phyloP scores from a whole-genome alignment of 1,140 invertebrate genomes.

The Listronotus bonariensis region DNA sequence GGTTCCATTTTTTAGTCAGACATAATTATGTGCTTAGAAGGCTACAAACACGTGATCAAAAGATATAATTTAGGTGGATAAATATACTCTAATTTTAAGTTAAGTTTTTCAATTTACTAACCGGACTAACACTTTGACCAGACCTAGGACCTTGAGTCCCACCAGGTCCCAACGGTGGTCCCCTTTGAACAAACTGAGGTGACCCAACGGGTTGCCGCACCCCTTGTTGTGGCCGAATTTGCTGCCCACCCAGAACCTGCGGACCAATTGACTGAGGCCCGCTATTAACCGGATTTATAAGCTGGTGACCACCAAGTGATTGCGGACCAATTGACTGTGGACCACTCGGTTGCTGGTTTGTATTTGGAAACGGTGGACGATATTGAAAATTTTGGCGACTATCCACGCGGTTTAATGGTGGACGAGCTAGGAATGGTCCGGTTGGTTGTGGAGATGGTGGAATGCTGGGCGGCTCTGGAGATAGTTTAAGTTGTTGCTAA shows the following conservation, averaged over 20 bases:
- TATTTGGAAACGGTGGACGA: constrained; percentile 42
- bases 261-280: constrained; percentile 12
- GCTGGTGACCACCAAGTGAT: constrained; percentile 4
- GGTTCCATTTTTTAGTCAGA: too few relatives aligned
- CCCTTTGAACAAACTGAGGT: constrained; percentile 39
- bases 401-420: constrained; percentile 44
- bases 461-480: constrained; percentile 13
- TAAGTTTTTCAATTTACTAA: constrained; percentile 4
- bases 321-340: constrained; percentile 17
- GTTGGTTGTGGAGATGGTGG: constrained; percentile 9
- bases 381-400: constrained; percentile 44
- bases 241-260: constrained; percentile 4
- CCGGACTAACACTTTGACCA: constrained; percentile 29
- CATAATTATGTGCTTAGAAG: too few relatives aligned
- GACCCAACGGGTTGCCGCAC: constrained; percentile 15
- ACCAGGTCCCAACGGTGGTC: constrained; percentile 30
- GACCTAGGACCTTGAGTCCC: constrained; percentile 35
- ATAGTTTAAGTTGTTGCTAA: background rate
- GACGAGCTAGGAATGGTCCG: constrained; percentile 28
- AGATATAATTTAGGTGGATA: too few relatives aligned
- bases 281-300: constrained; percentile 1
- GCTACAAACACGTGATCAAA: too few relatives aligned
- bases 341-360: constrained; percentile 28
- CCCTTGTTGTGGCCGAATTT: constrained; percentile 6
- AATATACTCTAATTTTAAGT: too few relatives aligned